Base-by-base conservation (phyloP, 1,140 invertebrate genomes). In the Homalodisca vitripennis region DNA sequence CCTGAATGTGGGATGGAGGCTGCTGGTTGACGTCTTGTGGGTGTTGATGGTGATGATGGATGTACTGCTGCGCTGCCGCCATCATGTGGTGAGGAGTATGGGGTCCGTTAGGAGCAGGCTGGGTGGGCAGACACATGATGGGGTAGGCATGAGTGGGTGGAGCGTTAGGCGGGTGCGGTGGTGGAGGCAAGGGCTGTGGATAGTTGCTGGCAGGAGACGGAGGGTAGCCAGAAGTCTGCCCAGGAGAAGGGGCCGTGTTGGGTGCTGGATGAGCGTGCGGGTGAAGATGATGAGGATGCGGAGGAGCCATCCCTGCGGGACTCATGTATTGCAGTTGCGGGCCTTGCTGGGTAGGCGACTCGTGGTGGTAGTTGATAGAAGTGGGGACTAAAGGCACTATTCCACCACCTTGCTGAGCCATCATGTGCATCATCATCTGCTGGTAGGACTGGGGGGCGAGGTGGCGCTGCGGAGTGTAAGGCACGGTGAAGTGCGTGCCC, bases 321-420 rank as follows among this genome's bases (percentile, higher is more conserved):
- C 79, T 79, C 78, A 88, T 82, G 73, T 87, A 88, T 74, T 87
- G 86, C 64, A 87, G 78, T 17, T 82, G 81, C 34, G 81, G 81
- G 6, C 55, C 55, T 48, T 74, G 72, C 3, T 72, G 70, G 1
- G 74, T 70, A 12, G 82, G 82, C 47, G 84, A 83, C 12, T 87
- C 86, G 60, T 83, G 82, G 71, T 82, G 83, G 75, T 87, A 88
- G 63, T 73, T 75, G 47, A 76, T 73, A 30, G 77, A 73, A 6
- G 76, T 74, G 6, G 72, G 72, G 24, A 77, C 75, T 46, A 74
- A 48, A 53, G 76, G 74, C 20, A 79, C 73, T 72, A 78, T 76
- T 32, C 74, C 74, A 47, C 74, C 71, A 26, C 71, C 72, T 79
- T 85, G 82, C 73, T 86, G 83, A 67, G 81, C 55, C 55, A 60